Evolutionary conservation across 2,113 vertebrate genomes (phyloP), one percentile per base, ranked within the genome.

Genomic region (Pseudorectes ferrugineus): DNA sequence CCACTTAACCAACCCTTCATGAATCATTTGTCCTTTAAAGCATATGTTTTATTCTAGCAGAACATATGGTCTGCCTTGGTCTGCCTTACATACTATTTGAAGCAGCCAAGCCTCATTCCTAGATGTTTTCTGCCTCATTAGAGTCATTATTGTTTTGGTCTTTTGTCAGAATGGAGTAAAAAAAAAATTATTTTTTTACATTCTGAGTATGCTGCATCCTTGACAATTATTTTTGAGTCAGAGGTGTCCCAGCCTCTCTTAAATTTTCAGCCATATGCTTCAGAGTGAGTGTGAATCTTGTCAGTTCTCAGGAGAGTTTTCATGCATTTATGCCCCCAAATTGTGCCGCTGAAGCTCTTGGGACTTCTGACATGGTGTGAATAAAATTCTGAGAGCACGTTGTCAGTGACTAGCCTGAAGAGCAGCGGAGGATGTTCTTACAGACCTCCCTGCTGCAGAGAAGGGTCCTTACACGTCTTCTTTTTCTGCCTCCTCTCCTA

Each of bases 1-100:
- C 80, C 8, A 5, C 73, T 89, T 89, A 66, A 62, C 58, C 46
- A 80, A 33, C 72, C 48, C 38, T 89, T 63, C 17, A 40, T 96
- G 70, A 91, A 18, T 85, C 80, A 81, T 87, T 91, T 92, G 61
- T 70, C 51, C 87, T 93, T 91, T 92, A 91, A 73, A 92, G 17
- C 36, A 48, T 52, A 80, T 55, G 36, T 24, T 86, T 72, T 72
- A 70, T 85, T 84, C 59, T 31, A 59, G 28, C 24, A 63, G 68
- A 31, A 14, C 77, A 51, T 84, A 51, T 54, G 26, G 19, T 75
- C 59, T 92, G 55, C 48, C 65, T 73, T 62, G 12, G 4, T 58
- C 58, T 91, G 51, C 51, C 43, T 86, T 74, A 73, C 23, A 33
- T 66, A 28, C n/a, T 77, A 14, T 67, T 84, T 70, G 28, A 25